Evolutionary conservation across 2,113 vertebrate genomes (phyloP).

Genomic region (Colaptes auratus): DNA sequence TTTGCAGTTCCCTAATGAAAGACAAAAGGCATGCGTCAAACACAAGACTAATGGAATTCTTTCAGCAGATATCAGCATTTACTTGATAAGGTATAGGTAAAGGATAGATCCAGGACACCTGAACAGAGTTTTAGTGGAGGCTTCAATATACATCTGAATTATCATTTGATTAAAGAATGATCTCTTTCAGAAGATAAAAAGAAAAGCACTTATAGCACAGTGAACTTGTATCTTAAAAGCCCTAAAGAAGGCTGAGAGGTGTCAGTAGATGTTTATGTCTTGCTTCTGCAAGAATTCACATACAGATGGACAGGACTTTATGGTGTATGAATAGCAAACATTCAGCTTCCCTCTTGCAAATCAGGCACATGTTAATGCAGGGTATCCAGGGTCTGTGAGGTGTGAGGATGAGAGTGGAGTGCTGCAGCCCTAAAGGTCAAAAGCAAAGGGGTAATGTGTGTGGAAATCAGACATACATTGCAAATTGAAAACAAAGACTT

Average conservation of each 20-base stretch:
- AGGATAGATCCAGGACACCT: not conserved
- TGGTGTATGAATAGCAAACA: not conserved
- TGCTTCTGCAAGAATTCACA: not conserved
- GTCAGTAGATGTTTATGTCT: not conserved
- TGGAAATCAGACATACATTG: not conserved
- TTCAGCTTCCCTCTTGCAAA: not conserved
- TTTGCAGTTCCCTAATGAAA: not conserved
- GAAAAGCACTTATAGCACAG: not conserved
- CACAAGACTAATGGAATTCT: not conserved
- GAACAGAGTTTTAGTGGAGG: not conserved
- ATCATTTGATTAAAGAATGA: not conserved
- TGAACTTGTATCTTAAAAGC: not conserved
- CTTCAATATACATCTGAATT: rapidly evolving
- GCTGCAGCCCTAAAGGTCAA: not conserved
- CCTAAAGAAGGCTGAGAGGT: not conserved
- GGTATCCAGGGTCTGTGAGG: not conserved
- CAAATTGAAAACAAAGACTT: not conserved
- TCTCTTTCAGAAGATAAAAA: not conserved
- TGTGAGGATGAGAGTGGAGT: not conserved
- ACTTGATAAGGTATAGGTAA: not conserved
- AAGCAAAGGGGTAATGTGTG: rapidly evolving
- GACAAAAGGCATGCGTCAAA: not conserved
- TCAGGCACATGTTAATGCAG: not conserved
- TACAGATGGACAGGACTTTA: not conserved
- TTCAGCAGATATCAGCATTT: not conserved